Percentiles rank a stretch among this genome's conserved stretches.
phyloP scores from a whole-genome alignment of 2,797 vertebrate species.

The Acipenser transmontanus region DNA sequence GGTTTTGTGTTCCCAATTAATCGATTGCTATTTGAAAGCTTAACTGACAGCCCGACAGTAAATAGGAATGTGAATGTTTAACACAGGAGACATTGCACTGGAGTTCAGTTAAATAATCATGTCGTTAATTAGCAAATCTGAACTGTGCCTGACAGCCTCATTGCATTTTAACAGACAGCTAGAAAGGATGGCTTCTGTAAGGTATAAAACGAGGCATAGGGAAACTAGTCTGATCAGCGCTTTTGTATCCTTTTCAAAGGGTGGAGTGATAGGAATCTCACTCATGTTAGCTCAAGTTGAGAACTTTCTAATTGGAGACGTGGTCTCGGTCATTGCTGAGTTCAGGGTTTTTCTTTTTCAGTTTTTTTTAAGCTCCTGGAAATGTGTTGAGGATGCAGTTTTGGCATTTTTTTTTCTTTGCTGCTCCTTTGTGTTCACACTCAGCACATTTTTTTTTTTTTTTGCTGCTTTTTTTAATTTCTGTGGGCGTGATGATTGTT shows the following conservation, averaged over 20 bases:
- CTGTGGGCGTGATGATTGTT: conserved; percentile 70
- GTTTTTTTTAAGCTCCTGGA: conserved; percentile 53
- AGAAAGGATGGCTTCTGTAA: conserved; percentile 48
- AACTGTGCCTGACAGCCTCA: conserved; percentile 35
- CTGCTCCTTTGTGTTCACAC: conserved; percentile 51
- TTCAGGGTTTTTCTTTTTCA: conserved; percentile 48
- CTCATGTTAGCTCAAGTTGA: conserved; percentile 57
- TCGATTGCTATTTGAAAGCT: no score
- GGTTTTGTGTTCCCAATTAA: no score
- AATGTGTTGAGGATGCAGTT: conserved; percentile 63
- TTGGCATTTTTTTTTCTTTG: conserved; percentile 24
- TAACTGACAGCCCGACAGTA: conserved; percentile 19
- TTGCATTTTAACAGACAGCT: conserved; percentile 37
- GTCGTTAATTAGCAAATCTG: conserved; percentile 1
- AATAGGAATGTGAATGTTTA: conserved; percentile 56
- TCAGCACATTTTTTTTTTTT: conserved; percentile 63
- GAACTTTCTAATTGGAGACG: conserved; percentile 63
- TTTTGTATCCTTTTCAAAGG: conserved; percentile 40
- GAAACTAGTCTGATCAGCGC: conserved; percentile 50
- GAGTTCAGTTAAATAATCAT: neutral
- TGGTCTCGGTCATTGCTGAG: conserved; percentile 68
- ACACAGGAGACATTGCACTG: conserved; percentile 25
- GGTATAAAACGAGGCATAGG: conserved; percentile 42
- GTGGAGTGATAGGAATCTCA: conserved; percentile 35
- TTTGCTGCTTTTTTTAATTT: no score